A percentile compares a stretch with the other conserved stretches of the same genome.
Evolutionary conservation across 2,113 vertebrate species (phyloP).

Genomic region (Vireo altiloquus): DNA sequence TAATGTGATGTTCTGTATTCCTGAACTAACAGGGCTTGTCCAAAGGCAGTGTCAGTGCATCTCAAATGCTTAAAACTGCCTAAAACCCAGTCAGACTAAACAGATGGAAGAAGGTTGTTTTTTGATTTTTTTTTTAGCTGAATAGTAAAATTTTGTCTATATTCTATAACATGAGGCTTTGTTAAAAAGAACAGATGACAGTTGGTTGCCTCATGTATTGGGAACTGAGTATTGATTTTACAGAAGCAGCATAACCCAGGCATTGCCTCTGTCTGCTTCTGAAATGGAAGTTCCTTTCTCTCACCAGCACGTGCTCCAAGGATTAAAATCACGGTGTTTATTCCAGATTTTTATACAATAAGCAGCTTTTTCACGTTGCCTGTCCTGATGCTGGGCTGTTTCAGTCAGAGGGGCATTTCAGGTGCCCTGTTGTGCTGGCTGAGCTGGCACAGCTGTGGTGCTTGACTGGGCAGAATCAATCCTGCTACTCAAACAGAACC

Average conservation of each 20-base stretch:
- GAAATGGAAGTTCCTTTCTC: neutral
- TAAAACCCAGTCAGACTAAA: neutral
- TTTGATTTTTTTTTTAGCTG: neutral
- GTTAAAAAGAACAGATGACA: neutral
- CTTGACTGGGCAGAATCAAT: neutral
- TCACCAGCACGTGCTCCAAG: fast-evolving
- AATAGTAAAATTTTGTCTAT: neutral
- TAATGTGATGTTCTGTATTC: neutral
- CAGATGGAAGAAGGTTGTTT: neutral
- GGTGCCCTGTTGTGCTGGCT: neutral
- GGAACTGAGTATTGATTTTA: neutral
- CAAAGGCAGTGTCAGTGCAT: neutral
- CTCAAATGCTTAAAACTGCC: neutral
- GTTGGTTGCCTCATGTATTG: neutral
- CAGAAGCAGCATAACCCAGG: neutral
- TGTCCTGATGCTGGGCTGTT: neutral
- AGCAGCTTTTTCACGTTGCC: neutral
- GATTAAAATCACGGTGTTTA: neutral
- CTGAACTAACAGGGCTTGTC: neutral
- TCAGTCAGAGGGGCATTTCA: neutral
- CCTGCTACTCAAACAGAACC: neutral
- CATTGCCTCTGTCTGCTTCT: neutral
- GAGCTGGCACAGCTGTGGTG: neutral
- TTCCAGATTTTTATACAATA: neutral
- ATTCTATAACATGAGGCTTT: neutral